Evolutionary conservation across 2,797 vertebrate genomes (phyloP), one percentile per base, ranked within the genome.

Genomic region (Lepus townsendii): DNA sequence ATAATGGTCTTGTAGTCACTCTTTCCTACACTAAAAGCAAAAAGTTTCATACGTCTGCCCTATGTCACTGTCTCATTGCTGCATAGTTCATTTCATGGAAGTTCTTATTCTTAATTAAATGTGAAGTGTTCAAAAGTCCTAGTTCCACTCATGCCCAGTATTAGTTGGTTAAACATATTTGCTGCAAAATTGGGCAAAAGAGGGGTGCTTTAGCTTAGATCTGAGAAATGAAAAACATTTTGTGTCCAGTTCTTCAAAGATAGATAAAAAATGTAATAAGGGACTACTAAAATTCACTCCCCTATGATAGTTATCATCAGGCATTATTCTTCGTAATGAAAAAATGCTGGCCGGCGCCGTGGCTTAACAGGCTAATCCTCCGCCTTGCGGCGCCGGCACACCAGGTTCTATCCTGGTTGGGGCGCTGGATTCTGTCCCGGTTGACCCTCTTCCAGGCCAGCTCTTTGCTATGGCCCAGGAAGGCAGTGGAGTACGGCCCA

Each of bases 1-100:
- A 88, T 30, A 92, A 79, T 88, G n/a, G 27, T 22, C 95, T 24
- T 62, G 47, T 66, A 68, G 13, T 30, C 42, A 88, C 16, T 91
- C n/a, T 94, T 71, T 14, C 38, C 7, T 6, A 66, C 30, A 4
- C 14, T 89, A 32, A 93, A 77, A 77, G 14, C 7, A 63, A 66
- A 73, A 35, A 60, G 13, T 22, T 77, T 87, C 16, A 32, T 16
- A 68, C 1, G 1, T 30, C 1, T 73, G 4, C 7, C 35, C 73
- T 50, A 35, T 63, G 26, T 63, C 63, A 68, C 4, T 68, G 6
- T 22, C 38, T 65, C 27, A 26, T 50, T 69, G 19, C 3, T 87
- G 7, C 6, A 12, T 83, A 5, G 5, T 83, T 88, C 71, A 54
- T 42, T 87, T 66, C 75, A 79, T 9, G 0, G 38, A 1, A 47